Conservation (phyloP, 2,797 vertebrate species). For the Acanthurus leucopareius region DNA sequence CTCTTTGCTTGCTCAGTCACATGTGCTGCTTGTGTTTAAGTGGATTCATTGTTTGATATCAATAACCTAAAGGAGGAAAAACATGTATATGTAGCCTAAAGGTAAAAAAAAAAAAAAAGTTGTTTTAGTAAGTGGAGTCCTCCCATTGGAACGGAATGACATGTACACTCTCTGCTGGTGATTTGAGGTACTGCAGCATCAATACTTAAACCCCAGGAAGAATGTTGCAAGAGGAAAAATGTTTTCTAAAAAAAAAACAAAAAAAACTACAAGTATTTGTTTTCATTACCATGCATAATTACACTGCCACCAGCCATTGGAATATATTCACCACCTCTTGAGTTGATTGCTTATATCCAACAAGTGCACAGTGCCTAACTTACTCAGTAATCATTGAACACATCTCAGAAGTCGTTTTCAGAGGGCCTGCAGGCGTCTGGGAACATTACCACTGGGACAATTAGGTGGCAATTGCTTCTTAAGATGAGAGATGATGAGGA, state of each 20-base stretch:
- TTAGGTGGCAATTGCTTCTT: slow-evolving; percentile 50
- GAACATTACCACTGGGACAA: slow-evolving; percentile 57
- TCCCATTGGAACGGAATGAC: slow-evolving; percentile 29
- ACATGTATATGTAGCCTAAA: neutral
- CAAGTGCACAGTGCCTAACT: neutral
- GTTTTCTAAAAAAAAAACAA: neutral
- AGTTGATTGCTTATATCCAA: slow-evolving; percentile 49
- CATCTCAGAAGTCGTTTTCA: slow-evolving; percentile 52
- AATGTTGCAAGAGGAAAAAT: neutral
- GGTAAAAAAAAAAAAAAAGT: neutral
- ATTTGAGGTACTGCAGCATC: slow-evolving; percentile 20
- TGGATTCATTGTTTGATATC: slow-evolving; percentile 6
- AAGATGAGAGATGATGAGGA: slow-evolving; percentile 52
- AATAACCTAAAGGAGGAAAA: neutral
- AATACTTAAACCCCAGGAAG: neutral
- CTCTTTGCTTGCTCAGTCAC: neutral
- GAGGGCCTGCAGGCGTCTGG: slow-evolving; percentile 35
- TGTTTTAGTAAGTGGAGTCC: neutral
- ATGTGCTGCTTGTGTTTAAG: neutral
- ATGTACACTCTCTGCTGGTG: slow-evolving; percentile 65
- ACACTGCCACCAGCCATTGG: slow-evolving; percentile 19
- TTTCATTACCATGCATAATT: slow-evolving; percentile 26
- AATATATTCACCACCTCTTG: slow-evolving; percentile 8
- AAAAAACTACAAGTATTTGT: slow-evolving; percentile 1
- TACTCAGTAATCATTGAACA: slow-evolving; percentile 56